phyloP scores from a whole-genome alignment of 2,113 vertebrate species.

The Esox niger region DNA sequence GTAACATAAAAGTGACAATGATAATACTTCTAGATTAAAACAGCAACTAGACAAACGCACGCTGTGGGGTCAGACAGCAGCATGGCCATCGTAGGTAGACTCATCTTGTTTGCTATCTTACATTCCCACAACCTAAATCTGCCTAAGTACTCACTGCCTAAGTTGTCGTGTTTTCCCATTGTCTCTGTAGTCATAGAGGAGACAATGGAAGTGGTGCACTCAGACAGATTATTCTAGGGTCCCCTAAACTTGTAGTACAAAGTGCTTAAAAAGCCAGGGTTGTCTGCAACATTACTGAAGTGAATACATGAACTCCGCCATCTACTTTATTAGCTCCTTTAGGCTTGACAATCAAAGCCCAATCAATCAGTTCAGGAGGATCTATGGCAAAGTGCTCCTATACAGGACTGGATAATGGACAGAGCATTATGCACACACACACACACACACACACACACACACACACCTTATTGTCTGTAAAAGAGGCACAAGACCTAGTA shows the following conservation, averaged over 20 bases:
- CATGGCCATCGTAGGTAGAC: neutral
- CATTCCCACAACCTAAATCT: neutral
- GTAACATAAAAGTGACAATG: neutral
- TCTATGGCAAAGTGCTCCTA: too few species aligned
- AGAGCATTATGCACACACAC: neutral
- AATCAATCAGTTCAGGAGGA: too few species aligned
- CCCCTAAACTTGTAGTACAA: too few species aligned
- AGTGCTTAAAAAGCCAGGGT: too few species aligned
- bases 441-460: conserved; percentile 4
- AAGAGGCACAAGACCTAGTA: neutral
- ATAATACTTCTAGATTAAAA: neutral
- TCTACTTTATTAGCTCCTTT: neutral
- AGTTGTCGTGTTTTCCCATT: neutral
- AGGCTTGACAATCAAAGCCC: neutral
- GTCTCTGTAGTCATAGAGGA: neutral
- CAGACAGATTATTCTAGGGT: too few species aligned
- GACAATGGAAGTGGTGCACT: too few species aligned
- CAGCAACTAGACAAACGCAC: neutral
- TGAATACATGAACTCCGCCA: neutral
- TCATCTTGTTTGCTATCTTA: neutral
- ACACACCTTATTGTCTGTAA: neutral
- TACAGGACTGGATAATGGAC: too few species aligned
- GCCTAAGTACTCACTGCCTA: neutral
- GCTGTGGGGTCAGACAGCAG: neutral
- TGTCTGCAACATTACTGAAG: too few species aligned